Evolutionary conservation across 2,113 vertebrate species (phyloP).

Genomic region (Dinomys branickii): DNA sequence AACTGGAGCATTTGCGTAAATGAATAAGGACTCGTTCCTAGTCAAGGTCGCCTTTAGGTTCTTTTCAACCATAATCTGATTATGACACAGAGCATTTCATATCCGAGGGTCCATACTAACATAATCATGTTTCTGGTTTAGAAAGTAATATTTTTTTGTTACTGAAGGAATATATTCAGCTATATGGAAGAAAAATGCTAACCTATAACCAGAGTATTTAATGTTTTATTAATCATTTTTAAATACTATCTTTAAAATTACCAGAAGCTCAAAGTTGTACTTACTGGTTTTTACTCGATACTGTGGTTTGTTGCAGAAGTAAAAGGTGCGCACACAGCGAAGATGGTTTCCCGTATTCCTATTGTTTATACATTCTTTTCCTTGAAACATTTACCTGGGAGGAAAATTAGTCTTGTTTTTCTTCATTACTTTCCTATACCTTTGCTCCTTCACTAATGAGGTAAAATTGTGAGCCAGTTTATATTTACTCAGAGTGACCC

Average conservation of each 20-base stretch:
- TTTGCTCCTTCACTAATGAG: not conserved
- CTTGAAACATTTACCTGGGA: not conserved
- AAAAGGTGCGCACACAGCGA: not conserved
- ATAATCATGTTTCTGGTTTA: not conserved
- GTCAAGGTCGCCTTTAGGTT: not conserved
- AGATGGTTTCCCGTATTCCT: not conserved
- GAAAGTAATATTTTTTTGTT: not conserved
- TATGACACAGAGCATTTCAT: not conserved
- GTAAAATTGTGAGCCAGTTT: conserved; percentile 23
- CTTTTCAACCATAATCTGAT: not conserved
- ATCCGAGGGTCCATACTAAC: not conserved
- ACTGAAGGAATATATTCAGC: not conserved
- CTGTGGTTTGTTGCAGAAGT: not conserved
- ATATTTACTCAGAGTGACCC: conserved; percentile 7
- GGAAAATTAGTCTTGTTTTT: not conserved
- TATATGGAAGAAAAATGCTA: not conserved
- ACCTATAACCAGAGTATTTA: not conserved
- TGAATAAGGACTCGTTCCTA: not conserved
- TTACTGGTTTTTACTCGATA: not conserved
- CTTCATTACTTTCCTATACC: not conserved
- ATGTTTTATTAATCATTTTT: not conserved
- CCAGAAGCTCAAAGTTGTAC: not conserved
- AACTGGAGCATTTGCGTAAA: not conserved
- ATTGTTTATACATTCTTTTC: not conserved
- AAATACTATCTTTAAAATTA: conserved; percentile 1